A percentile compares a stretch with the other conserved stretches of the same genome.
Evolutionary conservation across 2,888 invertebrate species (phyloP).

Genomic region (Latrodectus hesperus): DNA sequence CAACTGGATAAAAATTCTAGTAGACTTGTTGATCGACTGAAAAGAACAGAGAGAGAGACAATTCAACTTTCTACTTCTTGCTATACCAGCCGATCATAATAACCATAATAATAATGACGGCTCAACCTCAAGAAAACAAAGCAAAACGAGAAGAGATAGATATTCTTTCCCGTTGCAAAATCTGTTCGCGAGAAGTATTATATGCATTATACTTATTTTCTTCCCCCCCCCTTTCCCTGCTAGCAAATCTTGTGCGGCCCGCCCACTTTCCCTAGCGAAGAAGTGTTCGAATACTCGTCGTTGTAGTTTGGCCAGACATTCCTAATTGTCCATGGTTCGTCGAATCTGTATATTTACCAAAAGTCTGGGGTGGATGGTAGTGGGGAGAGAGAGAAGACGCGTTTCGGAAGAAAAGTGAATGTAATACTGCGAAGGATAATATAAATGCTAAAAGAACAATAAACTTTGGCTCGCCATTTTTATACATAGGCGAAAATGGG

Average conservation of each 20-base stretch:
- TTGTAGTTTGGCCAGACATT: constrained; percentile 47
- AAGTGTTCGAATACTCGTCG: constrained; percentile 42
- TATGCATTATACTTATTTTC: constrained; percentile 44
- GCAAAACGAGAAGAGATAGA: constrained; percentile 27
- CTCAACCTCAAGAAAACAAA: constrained; percentile 40
- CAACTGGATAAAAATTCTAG: constrained; percentile 1
- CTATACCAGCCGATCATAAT: background rate
- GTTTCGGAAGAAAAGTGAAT: background rate
- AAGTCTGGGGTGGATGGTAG: constrained; percentile 1
- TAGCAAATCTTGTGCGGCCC: background rate
- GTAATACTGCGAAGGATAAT: background rate
- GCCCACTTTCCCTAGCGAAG: constrained; percentile 63
- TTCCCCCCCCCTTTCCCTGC: background rate
- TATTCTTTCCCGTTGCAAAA: constrained; percentile 17
- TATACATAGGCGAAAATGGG: no score
- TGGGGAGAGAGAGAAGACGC: background rate
- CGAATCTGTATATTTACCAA: constrained; percentile 27
- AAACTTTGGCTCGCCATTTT: no score
- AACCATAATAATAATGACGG: constrained; percentile 41
- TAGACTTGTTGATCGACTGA: background rate
- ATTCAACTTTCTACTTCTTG: no score
- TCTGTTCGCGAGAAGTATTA: constrained; percentile 23
- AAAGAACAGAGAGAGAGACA: background rate
- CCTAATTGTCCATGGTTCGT: constrained; percentile 62
- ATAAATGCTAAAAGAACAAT: no score